These are phyloP conservation scores for Coecobrya sp. DNA, from an alignment of 2,888 invertebrate species.

Conservation along the genomic window DNA sequence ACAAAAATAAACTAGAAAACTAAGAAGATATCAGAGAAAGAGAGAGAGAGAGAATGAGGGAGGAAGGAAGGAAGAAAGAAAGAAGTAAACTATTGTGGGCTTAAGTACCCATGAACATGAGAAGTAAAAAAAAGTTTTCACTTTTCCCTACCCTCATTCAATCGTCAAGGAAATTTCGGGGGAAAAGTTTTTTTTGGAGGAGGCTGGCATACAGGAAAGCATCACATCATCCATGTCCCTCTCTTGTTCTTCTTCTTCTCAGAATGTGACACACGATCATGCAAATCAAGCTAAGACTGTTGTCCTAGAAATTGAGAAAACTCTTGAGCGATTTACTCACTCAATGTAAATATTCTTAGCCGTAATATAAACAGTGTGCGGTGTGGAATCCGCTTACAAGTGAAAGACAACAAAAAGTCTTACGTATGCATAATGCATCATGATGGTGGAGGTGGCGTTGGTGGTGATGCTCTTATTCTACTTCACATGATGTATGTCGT, in stretches of 20 bases:
- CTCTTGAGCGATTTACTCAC: constrained; percentile 75
- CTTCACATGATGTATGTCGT: background rate
- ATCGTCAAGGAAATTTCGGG: constrained; percentile 42
- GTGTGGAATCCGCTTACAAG: constrained; percentile 67
- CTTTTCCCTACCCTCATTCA: constrained; percentile 57
- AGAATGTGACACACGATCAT: constrained; percentile 80
- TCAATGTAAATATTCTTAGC: constrained; percentile 73
- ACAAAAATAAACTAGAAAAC: constrained; percentile 22
- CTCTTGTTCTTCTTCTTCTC: constrained; percentile 42
- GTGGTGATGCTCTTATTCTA: background rate
- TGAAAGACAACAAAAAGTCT: constrained; percentile 71
- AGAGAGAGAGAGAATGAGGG: background rate
- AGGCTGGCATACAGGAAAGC: background rate
- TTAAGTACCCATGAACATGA: constrained; percentile 68
- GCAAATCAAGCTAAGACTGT: constrained; percentile 74
- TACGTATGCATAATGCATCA: constrained; percentile 54
- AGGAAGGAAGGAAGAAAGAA: constrained; percentile 28
- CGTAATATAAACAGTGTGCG: constrained; percentile 56
- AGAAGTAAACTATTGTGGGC: constrained; percentile 53
- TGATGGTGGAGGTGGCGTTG: background rate
- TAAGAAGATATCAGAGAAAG: background rate
- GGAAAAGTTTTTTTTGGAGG: constrained; percentile 24
- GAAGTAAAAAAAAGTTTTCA: constrained; percentile 65
- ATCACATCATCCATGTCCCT: constrained; percentile 42
- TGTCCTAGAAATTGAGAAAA: constrained; percentile 74